These are phyloP conservation scores for Lepisosteus osseus DNA, from an alignment of 2,113 vertebrate species.

Conservation along the genomic window DNA sequence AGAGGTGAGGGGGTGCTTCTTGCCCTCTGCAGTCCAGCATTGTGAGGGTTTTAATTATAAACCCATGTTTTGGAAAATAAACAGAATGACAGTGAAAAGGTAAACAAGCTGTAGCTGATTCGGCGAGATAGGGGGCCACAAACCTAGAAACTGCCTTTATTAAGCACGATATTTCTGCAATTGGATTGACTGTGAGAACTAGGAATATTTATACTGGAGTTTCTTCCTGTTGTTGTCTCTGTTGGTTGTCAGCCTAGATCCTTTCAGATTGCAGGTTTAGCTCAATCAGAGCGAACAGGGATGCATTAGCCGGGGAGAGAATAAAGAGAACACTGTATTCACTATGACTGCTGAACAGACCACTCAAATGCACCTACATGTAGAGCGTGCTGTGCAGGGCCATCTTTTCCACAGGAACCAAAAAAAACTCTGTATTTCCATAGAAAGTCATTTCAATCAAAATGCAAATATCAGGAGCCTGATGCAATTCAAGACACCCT, in stretches of 20 bases:
- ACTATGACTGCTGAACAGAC: constrained; percentile 16
- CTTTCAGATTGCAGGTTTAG: constrained; percentile 24
- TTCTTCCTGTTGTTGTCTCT: constrained; percentile 21
- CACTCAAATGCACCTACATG: constrained; percentile 19
- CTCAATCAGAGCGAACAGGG: constrained; percentile 26
- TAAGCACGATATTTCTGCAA: constrained; percentile 9
- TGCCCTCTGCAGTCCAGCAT: too few relatives aligned
- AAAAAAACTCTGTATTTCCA: constrained; percentile 15
- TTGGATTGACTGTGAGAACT: constrained; percentile 12
- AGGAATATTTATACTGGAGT: constrained; percentile 32
- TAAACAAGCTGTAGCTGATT: constrained; percentile 14
- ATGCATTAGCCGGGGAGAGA: constrained; percentile 31
- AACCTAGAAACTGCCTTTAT: constrained; percentile 20
- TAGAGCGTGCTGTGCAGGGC: constrained; percentile 23
- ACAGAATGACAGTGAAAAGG: constrained; percentile 8
- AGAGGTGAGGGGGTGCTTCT: too few relatives aligned
- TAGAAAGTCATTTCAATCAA: constrained; percentile 16
- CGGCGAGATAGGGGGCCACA: constrained; percentile 23
- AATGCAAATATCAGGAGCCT: constrained; percentile 19
- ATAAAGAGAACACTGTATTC: constrained; percentile 23
- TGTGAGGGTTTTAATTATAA: constrained; percentile 11
- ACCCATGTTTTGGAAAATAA: constrained; percentile 7
- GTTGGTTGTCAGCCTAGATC: constrained; percentile 11
- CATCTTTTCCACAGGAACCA: background rate
- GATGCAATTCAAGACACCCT: constrained; percentile 1